A percentile compares a stretch with the other conserved stretches of the same genome.
phyloP scores from a whole-genome alignment of 2,797 vertebrate genomes.

The Helicolenus hilgendorfi region DNA sequence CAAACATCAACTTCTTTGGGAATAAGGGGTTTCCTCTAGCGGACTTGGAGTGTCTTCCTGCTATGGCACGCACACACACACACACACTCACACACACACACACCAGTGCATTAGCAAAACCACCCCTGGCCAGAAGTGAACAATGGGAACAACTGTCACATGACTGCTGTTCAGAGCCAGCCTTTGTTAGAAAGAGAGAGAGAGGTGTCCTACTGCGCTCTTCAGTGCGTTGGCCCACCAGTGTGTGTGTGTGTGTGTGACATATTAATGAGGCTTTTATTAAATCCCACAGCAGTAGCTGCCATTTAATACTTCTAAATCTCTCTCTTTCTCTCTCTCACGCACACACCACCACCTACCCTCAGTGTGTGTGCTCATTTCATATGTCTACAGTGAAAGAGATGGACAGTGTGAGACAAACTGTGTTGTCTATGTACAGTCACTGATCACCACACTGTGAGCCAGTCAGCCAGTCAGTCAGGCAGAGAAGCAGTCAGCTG shows the following conservation, averaged over 20 bases:
- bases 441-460: not conserved
- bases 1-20: conserved; percentile 57
- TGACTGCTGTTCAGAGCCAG: conserved; percentile 77
- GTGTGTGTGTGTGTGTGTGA: conserved; percentile 56
- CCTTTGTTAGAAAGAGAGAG: conserved; percentile 71
- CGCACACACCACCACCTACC: conserved; percentile 5
- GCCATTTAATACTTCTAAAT: conserved; percentile 61
- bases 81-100: conserved; percentile 37
- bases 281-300: conserved; percentile 84
- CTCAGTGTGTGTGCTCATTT: conserved; percentile 27
- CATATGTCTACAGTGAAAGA: not conserved
- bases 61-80: conserved; percentile 33
- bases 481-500: not conserved
- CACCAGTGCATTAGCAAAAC: conserved; percentile 77
- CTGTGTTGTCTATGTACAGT: not conserved
- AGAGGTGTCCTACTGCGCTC: conserved; percentile 77
- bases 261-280: conserved; percentile 84
- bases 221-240: conserved; percentile 76
- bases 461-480: not conserved
- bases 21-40: conserved; percentile 77
- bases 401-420: not conserved
- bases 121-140: conserved; percentile 83
- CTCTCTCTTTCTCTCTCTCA: not conserved
- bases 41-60: conserved; percentile 74
- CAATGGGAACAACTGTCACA: conserved; percentile 88